These are phyloP conservation scores for Steinernema scapterisci DNA, from an alignment of 2,888 invertebrate genomes.

Conservation along the genomic window DNA sequence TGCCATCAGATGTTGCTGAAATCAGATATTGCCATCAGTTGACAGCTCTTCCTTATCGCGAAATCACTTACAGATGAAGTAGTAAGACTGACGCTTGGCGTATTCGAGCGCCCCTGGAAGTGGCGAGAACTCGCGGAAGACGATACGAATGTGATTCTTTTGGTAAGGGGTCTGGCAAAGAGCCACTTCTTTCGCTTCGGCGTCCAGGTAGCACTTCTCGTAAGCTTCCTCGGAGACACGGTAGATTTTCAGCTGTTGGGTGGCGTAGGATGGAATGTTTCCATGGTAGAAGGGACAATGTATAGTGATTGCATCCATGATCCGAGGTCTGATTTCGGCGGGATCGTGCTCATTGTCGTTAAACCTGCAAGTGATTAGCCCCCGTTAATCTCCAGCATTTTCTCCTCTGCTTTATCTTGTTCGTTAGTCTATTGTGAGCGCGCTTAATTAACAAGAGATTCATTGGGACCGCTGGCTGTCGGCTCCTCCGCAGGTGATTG, in stretches of 20 bases:
- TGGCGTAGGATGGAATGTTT: background rate
- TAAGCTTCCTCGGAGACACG: constrained; percentile 30
- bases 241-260: constrained; percentile 21
- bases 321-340: constrained; percentile 19
- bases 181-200: constrained; percentile 31
- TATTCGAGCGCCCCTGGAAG: constrained; percentile 38
- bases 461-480: background rate
- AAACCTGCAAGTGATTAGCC: background rate
- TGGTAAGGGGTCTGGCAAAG: constrained; percentile 34
- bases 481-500: constrained; percentile 31
- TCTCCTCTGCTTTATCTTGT: background rate
- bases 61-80: constrained; percentile 39
- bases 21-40: constrained; percentile 24
- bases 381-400: background rate
- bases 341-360: constrained; percentile 6
- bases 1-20: constrained; percentile 31
- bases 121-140: constrained; percentile 40
- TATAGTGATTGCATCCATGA: constrained; percentile 21
- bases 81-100: constrained; percentile 35
- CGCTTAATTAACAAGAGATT: constrained; percentile 5
- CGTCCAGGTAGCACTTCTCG: constrained; percentile 36
- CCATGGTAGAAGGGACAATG: constrained; percentile 22
- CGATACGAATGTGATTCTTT: constrained; percentile 29
- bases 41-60: constrained; percentile 26
- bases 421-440: constrained; percentile 8